These are phyloP conservation scores for Peromyscus californicus DNA, from an alignment of 2,113 vertebrate species.

Conservation along the genomic window DNA sequence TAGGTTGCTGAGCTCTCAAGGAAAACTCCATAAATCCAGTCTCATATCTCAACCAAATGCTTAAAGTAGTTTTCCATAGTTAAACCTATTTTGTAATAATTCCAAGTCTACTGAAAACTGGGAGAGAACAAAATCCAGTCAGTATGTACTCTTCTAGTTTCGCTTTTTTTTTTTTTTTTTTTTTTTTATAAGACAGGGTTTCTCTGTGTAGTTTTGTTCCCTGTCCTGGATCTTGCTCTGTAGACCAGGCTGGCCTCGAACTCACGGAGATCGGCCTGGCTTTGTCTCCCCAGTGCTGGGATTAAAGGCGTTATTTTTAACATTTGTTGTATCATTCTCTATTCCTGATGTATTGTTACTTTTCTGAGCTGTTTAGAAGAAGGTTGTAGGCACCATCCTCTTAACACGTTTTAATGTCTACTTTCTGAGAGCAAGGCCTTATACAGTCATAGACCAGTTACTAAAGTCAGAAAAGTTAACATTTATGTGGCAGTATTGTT, in stretches of 20 bases:
- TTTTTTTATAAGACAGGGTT: too few relatives aligned
- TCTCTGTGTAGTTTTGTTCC: too few relatives aligned
- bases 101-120: background rate
- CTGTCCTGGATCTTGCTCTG: too few relatives aligned
- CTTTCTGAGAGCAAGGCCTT: background rate
- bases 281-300: too few relatives aligned
- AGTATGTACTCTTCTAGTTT: background rate
- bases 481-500: accelerated
- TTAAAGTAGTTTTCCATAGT: background rate
- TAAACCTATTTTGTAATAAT: slow-evolving; percentile 14
- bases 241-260: too few relatives aligned
- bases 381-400: background rate
- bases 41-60: background rate
- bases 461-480: background rate
- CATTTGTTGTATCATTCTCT: background rate
- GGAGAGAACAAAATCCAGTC: background rate
- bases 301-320: too few relatives aligned
- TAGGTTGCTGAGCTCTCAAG: background rate
- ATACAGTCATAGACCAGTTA: background rate
- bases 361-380: background rate
- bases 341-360: accelerated
- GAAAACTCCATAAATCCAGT: background rate
- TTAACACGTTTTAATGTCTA: background rate
- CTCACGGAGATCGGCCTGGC: too few relatives aligned
- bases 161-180: too few relatives aligned